Evolutionary conservation across 2,797 vertebrate species (phyloP).

Genomic region (Molothrus aeneus): DNA sequence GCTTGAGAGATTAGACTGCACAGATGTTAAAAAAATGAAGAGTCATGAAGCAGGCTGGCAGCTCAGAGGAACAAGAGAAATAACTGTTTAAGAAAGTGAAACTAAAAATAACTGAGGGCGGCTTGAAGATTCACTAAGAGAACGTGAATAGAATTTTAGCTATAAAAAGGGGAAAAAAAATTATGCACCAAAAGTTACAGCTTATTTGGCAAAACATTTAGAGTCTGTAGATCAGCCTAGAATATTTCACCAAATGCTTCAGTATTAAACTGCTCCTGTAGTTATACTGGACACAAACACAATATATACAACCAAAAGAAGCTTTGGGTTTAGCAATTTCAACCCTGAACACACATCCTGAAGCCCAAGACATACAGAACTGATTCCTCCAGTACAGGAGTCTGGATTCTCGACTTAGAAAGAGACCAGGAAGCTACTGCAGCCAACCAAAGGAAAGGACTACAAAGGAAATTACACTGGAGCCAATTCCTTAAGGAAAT

Average conservation of each 20-base stretch:
- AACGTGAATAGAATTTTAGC: conserved; percentile 62
- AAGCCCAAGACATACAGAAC: background rate
- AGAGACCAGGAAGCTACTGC: background rate
- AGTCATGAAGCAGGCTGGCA: conserved; percentile 66
- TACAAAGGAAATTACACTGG: background rate
- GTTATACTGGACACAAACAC: background rate
- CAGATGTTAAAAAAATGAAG: conserved; percentile 71
- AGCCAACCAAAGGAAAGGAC: background rate
- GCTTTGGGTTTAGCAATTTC: background rate
- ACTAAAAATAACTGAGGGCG: conserved; percentile 67
- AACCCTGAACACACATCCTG: background rate
- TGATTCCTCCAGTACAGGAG: background rate
- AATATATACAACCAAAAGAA: background rate
- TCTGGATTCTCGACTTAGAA: background rate
- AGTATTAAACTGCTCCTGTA: background rate
- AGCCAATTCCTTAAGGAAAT: background rate
- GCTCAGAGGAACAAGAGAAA: conserved; percentile 64
- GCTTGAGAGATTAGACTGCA: conserved; percentile 66
- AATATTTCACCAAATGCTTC: conserved; percentile 31
- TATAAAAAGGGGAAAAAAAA: conserved; percentile 58
- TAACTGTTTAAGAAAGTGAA: conserved; percentile 69
- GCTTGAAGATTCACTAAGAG: conserved; percentile 35
- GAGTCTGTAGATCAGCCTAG: conserved; percentile 29
- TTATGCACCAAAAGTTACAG: conserved; percentile 44
- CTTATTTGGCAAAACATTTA: conserved; percentile 50